Evolutionary conservation across 1,140 invertebrate species (phyloP).

Genomic region (Oreohelix idahoensis): DNA sequence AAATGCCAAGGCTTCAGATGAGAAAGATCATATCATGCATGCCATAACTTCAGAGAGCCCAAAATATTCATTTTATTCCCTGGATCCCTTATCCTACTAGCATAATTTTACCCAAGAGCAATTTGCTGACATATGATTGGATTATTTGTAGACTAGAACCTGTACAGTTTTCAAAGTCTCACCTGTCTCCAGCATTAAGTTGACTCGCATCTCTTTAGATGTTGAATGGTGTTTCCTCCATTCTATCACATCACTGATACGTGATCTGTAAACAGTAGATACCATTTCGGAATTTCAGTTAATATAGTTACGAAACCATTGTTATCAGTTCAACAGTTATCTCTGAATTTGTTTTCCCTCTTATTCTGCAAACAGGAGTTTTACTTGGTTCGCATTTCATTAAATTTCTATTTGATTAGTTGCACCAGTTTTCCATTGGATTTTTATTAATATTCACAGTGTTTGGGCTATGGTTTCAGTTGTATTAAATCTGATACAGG

Average conservation of each 20-base stretch:
- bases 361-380: background rate
- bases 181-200: no score
- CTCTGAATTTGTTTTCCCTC: background rate
- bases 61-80: slow-evolving; percentile 25
- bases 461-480: no score
- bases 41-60: slow-evolving; percentile 34
- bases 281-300: no score
- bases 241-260: no score
- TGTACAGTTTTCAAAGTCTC: background rate
- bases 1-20: background rate
- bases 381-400: background rate
- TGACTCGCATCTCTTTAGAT: no score
- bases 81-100: background rate
- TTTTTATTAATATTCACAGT: no score
- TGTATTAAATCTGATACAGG: no score
- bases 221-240: no score
- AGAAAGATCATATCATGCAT: slow-evolving; percentile 28
- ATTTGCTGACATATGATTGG: background rate
- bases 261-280: no score
- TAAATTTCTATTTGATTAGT: background rate
- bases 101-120: background rate
- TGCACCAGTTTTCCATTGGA: no score
- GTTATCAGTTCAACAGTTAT: no score
- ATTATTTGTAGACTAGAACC: background rate
- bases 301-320: no score